Evolutionary conservation across 2,797 vertebrate species (phyloP), one percentile per base, ranked within the genome.

Genomic region (Harpagifer antarcticus): DNA sequence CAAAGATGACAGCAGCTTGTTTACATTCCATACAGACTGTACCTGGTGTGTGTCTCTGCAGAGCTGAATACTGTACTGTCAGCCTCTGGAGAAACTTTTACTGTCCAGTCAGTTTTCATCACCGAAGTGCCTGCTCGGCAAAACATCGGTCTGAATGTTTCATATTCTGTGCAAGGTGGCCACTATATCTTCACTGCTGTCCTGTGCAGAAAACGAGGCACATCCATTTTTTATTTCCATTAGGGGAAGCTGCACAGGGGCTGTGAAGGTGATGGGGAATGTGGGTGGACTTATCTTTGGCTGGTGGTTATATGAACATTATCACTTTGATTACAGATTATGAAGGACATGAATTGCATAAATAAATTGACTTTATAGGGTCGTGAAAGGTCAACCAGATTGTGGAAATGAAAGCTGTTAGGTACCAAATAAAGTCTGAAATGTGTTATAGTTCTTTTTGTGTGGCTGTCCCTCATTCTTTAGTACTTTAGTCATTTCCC

Each of bases 301-400:
- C 67, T 64, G 49, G 2, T 72, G 43, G 67, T 84, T 15, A 84
- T 83, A 82, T 58, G 75, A 84, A 50, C 45, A 47, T 64, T 48
- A 56, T 81, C 61, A 60, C 15, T 65, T 54, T 66, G 42, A 86
- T 86, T 82, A 57, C 81, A 82, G 69, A 62, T 58, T 37, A 44
- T 50, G 48, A 44, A 45, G 27, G 37, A 31, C 19, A 67, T 20
- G 17, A 73, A 47, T 27, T 48, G 48, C 9, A 13, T 45, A 20
- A 53, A 60, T 42, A 27, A 69, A 72, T 19, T 9, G 17, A 65
- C 42, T 55, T 63, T 31, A 19, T 9, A n/a, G 7, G 14, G 37
- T 50, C 3, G 1, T 62, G 3, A 65, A 44, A 44, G 52, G 65
- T 71, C 43, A 67, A 20, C 61, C 58, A 2, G 19, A 59, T 75